Percentiles rank a stretch among this genome's conserved stretches.
Evolutionary conservation across 1,140 invertebrate genomes (phyloP).

Genomic region (Drosophila erecta): DNA sequence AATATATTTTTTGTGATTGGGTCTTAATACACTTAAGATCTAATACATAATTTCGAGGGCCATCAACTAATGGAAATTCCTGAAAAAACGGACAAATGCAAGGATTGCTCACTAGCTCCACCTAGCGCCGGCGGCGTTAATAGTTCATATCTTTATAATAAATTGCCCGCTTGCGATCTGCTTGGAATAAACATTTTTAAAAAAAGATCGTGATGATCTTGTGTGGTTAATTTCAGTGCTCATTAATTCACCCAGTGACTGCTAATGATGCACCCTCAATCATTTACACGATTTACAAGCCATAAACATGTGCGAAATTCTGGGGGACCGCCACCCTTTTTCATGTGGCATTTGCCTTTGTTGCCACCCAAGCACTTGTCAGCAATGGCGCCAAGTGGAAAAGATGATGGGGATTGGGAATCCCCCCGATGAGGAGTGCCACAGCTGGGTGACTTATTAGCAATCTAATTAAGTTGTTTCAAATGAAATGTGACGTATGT

Average conservation of each 20-base stretch:
- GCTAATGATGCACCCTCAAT: slow-evolving; percentile 63
- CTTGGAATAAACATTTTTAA: not conserved
- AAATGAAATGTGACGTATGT: slow-evolving; percentile 73
- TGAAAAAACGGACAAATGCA: too few species aligned
- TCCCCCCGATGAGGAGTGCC: slow-evolving; percentile 42
- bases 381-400: slow-evolving; percentile 70
- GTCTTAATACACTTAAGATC: too few species aligned
- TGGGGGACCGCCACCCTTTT: slow-evolving; percentile 14
- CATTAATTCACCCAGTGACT: slow-evolving; percentile 29
- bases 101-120: too few species aligned
- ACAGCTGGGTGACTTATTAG: slow-evolving; percentile 64
- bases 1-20: too few species aligned
- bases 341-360: slow-evolving; percentile 9
- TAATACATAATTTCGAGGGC: too few species aligned
- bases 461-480: slow-evolving; percentile 77
- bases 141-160: too few species aligned
- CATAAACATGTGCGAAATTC: slow-evolving; percentile 49
- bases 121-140: too few species aligned
- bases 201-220: too few species aligned
- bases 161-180: too few species aligned
- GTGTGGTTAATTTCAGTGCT: slow-evolving; percentile 7
- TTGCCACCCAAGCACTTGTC: slow-evolving; percentile 77
- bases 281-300: slow-evolving; percentile 52
- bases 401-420: slow-evolving; percentile 8
- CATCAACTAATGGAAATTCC: too few species aligned